phyloP scores from a whole-genome alignment of 2,888 invertebrate species.

The Penaeus monodon region DNA sequence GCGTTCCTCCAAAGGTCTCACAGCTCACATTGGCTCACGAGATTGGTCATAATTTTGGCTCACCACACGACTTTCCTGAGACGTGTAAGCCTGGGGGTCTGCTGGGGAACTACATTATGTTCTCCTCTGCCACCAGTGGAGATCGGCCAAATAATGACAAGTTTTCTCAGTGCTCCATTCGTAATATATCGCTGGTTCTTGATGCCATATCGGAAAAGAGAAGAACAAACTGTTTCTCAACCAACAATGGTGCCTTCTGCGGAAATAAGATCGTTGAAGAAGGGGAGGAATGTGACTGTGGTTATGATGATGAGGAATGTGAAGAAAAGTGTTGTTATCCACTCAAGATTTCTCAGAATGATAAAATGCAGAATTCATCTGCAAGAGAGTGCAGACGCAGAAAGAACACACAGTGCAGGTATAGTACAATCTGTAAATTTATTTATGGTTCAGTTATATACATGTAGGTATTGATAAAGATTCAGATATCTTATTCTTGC shows the following conservation, averaged over 20 bases:
- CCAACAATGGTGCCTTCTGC: conserved; percentile 95
- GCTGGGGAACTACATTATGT: conserved; percentile 99
- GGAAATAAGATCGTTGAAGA: conserved; percentile 99
- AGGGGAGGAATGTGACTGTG: conserved; percentile 98
- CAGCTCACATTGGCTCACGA: conserved; percentile 98
- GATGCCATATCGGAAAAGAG: conserved; percentile 91
- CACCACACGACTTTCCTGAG: conserved; percentile 74
- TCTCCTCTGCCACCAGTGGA: conserved; percentile 98
- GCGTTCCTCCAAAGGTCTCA: conserved; percentile 98
- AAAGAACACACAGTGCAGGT: conserved; percentile 85
- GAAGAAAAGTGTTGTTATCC: conserved; percentile 94
- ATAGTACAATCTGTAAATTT: conserved; percentile 40
- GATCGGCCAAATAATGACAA: conserved; percentile 97
- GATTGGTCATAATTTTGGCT: conserved; percentile 96
- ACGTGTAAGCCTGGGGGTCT: conserved; percentile 72
- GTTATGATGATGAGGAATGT: conserved; percentile 93
- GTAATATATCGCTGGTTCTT: conserved; percentile 93
- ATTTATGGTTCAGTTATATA: neutral
- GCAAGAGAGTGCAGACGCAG: conserved; percentile 86
- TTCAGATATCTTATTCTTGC: no score
- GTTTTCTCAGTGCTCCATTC: conserved; percentile 94
- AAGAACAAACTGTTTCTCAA: conserved; percentile 89
- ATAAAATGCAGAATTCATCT: conserved; percentile 78
- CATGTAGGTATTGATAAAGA: no score
- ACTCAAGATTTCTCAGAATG: conserved; percentile 79